These are phyloP conservation scores for Antechinus flavipes DNA, from an alignment of 2,113 vertebrate genomes.

Conservation along the genomic window DNA sequence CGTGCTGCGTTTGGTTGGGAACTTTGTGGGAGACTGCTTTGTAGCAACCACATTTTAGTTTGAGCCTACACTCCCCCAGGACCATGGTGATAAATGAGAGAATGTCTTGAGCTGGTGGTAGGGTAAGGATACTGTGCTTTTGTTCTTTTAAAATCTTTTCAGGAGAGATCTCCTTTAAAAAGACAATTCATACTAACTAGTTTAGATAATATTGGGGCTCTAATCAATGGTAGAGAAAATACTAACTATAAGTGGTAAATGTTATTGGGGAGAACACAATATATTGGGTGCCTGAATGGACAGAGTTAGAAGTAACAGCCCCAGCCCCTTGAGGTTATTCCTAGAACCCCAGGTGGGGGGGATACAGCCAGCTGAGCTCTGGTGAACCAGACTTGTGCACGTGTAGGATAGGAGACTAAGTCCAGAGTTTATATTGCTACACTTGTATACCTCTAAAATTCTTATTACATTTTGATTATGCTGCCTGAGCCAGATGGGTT, in stretches of 20 bases:
- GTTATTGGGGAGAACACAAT: not conserved
- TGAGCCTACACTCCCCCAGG: not conserved
- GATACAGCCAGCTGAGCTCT: not conserved
- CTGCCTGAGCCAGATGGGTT: not conserved
- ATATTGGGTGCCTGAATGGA: not conserved
- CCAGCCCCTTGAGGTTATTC: not conserved
- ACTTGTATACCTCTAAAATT: not conserved
- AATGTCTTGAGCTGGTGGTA: not conserved
- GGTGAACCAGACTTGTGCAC: not conserved
- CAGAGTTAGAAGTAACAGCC: not conserved
- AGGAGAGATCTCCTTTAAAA: not conserved
- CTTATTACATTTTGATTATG: not conserved
- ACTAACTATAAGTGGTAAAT: not conserved
- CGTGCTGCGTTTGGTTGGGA: not conserved
- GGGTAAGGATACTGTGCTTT: not conserved
- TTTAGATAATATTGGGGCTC: not conserved
- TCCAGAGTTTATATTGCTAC: not conserved
- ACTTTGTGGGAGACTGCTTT: not conserved
- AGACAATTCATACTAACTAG: not conserved
- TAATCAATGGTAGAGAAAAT: not conserved
- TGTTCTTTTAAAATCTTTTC: not conserved
- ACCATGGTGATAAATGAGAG: not conserved
- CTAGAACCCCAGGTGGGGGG: not conserved
- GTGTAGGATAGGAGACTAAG: not conserved
- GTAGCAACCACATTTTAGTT: not conserved